phyloP scores from a whole-genome alignment of 2,888 invertebrate genomes.

The Aporophyla lueneburgensis region DNA sequence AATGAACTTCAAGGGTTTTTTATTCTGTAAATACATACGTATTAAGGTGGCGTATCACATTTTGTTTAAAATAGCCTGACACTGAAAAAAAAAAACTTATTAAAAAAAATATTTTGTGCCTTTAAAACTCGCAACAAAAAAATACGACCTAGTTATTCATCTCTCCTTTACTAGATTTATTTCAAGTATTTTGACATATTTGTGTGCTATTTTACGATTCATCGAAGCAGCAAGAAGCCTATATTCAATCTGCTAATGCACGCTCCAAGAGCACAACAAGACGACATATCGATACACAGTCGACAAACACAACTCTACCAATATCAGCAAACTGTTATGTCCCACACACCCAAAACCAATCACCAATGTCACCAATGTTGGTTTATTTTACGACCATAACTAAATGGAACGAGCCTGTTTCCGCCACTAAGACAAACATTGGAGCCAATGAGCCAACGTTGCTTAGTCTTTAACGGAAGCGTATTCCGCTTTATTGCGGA shows the following conservation, averaged over 20 bases:
- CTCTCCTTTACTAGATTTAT: neutral
- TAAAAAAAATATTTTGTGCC: too few relatives aligned
- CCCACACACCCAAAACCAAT: slow-evolving; percentile 16
- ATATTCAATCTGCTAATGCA: slow-evolving; percentile 32
- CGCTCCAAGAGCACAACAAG: slow-evolving; percentile 1
- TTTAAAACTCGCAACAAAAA: neutral
- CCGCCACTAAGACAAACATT: slow-evolving; percentile 46
- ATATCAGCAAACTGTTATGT: slow-evolving; percentile 35
- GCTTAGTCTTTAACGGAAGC: slow-evolving; percentile 51
- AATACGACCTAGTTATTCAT: neutral
- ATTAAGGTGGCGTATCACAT: too few relatives aligned
- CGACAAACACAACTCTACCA: slow-evolving; percentile 27
- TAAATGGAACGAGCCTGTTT: slow-evolving; percentile 28
- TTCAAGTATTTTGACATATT: neutral
- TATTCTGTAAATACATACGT: too few relatives aligned
- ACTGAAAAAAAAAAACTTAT: too few relatives aligned
- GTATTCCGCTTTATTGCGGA: slow-evolving; percentile 56
- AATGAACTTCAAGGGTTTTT: too few relatives aligned
- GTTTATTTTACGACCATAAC: slow-evolving; percentile 48
- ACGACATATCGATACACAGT: slow-evolving; percentile 1
- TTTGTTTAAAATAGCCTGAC: too few relatives aligned
- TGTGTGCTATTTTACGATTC: neutral
- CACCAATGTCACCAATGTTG: slow-evolving; percentile 42
- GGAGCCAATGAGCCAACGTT: slow-evolving; percentile 35
- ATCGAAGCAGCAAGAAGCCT: neutral